Base-by-base conservation (phyloP, 1,140 invertebrate species). In the Campoletis sonorensis region DNA sequence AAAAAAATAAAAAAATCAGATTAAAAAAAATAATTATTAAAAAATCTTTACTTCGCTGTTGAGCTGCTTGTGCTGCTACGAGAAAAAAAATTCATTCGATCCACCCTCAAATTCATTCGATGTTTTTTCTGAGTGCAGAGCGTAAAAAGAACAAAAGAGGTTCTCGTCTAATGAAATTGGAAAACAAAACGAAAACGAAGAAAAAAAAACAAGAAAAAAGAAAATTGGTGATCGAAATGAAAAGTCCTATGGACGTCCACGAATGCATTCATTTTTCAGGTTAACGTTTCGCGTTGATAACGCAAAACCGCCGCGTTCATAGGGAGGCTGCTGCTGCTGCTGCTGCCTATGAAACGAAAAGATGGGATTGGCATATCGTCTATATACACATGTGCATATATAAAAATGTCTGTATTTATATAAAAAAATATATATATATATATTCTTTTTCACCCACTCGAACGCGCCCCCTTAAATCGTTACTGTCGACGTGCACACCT, bases 221-320 rank as follows among this genome's bases (percentile, higher is more conserved):
- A 5, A 13, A 4, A 58, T 58, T 7, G 30, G 3, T 33, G 30
- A 33, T 33, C 54, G 54, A 58, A 23, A 58, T 58, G 21, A 58
- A 58, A 58, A 18, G 54, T 23, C 54, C 54, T 21, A 13, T 58
- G 54, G 54, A 54, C 21, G 1, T 58, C 5, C 21, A 10, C 21
- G 21, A 18, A 58, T 23, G 54, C 54, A 58, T 37, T 71, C 27
- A 33, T 71, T 71, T 71, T 71, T 71, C 30, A 30, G 18, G 26
- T 71, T 71, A n/a, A 71, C 68, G 68, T 71, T 71, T 71, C 33
- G 68, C 68, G 68, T 37, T 33, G 68, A 71, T 71, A 23, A 58
- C 21, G 68, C 33, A 37, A 27, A 71, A 71, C 68, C 68, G 18
- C 68, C 68, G 18, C 54, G 54, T 58, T 58, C 54, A 40, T 40